Evolutionary conservation across 2,113 vertebrate species (phyloP), one percentile per base, ranked within the genome.

Genomic region (Lophotis ruficrista): DNA sequence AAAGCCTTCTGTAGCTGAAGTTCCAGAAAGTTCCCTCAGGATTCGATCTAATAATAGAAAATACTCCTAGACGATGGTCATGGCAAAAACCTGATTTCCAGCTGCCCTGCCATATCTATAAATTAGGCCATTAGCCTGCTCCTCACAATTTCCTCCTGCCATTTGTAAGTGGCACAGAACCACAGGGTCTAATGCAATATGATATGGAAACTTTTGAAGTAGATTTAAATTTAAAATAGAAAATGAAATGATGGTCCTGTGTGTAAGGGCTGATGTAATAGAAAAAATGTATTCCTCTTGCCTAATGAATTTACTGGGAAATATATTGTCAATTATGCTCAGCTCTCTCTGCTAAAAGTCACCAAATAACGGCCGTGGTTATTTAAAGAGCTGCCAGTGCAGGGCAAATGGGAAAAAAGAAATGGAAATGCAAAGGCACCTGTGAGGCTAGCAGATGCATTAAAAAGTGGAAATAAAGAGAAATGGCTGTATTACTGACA

Each of bases 211-310:
- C 60, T 91, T 90, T 88, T 93, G 84, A 89, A 97, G 84, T 16
- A 80, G 93, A 93, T 81, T 95, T 92, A 91, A 95, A 97, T 97
- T 90, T 87, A 96, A 95, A 97, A 96, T 93, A 95, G 94, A 96
- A 97, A 97, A 95, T 94, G 64, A 97, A 96, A 69, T 90, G 81
- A 86, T 73, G 41, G 81, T 80, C 69, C 88, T 90, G 23, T 15
- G 12, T 75, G 68, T 90, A 84, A 91, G 61, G 71, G 78, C 28
- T 93, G 80, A 92, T 19, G 24, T 78, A 86, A 93, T 75, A 92
- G 35, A n/a, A 72, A 82, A 91, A 90, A 88, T 51, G 43, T 83
- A 47, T 96, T 94, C 56, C 64, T 87, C 56, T 83, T 89, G 35
- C 35, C 70, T 96, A 96, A 97, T 94, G 87, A 96, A 94, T 95